Evolutionary conservation across 1,140 invertebrate species (phyloP).

Genomic region (Bactericera cockerelli): DNA sequence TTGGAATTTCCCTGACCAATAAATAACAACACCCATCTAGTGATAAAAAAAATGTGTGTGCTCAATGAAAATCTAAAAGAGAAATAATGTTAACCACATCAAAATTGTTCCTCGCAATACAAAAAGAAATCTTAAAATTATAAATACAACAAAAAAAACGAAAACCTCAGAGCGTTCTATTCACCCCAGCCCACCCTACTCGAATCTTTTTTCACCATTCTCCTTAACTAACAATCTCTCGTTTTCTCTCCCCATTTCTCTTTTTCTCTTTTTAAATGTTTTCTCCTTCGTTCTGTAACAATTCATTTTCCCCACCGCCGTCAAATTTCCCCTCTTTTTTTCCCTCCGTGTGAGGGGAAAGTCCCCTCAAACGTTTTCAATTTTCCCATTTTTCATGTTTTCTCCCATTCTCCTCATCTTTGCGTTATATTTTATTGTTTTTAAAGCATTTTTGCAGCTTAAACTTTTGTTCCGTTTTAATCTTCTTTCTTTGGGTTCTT

Average conservation of each 20-base stretch:
- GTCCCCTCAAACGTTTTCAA: not conserved
- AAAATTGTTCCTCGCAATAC: too few relatives aligned
- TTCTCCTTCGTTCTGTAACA: slow-evolving; percentile 3
- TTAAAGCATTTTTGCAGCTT: not conserved
- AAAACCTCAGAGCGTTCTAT: not conserved
- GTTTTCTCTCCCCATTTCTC: not conserved
- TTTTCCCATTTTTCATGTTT: slow-evolving; percentile 8
- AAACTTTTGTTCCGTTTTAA: too few relatives aligned
- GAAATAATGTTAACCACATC: too few relatives aligned
- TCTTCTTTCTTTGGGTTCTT: too few relatives aligned
- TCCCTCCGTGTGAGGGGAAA: too few relatives aligned
- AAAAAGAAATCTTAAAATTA: too few relatives aligned
- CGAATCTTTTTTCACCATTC: not conserved
- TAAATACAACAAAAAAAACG: not conserved
- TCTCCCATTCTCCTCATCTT: not conserved
- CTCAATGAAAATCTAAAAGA: too few relatives aligned
- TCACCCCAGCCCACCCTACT: not conserved
- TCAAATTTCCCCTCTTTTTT: not conserved
- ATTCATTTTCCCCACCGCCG: not conserved
- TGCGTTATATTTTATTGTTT: slow-evolving; percentile 6
- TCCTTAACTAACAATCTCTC: not conserved
- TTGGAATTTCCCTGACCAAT: not conserved
- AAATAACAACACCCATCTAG: too few relatives aligned
- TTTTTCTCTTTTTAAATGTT: slow-evolving; percentile 3
- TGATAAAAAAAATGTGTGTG: too few relatives aligned